Evolutionary conservation across 2,797 vertebrate species (phyloP).

Genomic region (Girardinus metallicus): DNA sequence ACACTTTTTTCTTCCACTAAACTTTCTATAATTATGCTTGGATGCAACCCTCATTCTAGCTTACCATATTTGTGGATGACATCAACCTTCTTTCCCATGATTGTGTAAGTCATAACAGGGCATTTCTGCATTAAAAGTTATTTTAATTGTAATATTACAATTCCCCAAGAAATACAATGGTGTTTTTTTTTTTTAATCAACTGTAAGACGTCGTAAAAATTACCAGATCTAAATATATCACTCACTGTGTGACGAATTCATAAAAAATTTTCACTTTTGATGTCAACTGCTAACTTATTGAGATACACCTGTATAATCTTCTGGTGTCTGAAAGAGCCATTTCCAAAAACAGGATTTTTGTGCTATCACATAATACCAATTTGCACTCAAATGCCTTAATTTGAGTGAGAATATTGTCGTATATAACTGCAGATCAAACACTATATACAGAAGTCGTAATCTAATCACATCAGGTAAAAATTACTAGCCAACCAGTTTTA

Average conservation of each 20-base stretch:
- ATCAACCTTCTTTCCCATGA: not conserved
- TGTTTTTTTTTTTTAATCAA: not conserved
- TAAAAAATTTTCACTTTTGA: not conserved
- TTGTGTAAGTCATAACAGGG: not conserved
- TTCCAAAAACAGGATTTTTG: not conserved
- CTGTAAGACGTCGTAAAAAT: not conserved
- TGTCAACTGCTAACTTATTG: not conserved
- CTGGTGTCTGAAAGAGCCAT: not conserved
- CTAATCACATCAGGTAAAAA: not conserved
- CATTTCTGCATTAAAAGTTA: not conserved
- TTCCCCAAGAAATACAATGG: not conserved
- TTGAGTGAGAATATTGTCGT: not conserved
- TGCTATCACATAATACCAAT: constrained; percentile 1
- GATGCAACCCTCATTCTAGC: not conserved
- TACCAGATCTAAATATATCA: not conserved
- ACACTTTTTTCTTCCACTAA: constrained; percentile 1
- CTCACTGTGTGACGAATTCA: not conserved
- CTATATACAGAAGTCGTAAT: not conserved
- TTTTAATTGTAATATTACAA: not conserved
- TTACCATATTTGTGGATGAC: not conserved
- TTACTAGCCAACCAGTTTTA: not conserved
- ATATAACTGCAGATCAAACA: not conserved
- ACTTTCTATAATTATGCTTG: not conserved
- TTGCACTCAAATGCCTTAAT: not conserved
- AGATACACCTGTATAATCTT: not conserved